Percentiles rank a stretch among this genome's conserved stretches.
Conservation (phyloP, 2,113 vertebrate genomes). For the Bubo bubo region DNA sequence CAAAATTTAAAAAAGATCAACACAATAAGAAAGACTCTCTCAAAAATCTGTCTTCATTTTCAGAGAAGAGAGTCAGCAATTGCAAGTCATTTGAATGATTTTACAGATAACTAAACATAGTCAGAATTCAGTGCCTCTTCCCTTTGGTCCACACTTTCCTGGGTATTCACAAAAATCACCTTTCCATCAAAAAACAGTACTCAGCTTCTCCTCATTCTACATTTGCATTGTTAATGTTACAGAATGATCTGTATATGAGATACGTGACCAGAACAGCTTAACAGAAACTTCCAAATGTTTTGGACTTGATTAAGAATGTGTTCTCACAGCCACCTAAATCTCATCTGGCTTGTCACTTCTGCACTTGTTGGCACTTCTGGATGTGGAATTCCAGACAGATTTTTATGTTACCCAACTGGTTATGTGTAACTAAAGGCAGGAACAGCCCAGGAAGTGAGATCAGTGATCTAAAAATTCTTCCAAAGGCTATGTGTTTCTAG, state of each 20-base stretch:
- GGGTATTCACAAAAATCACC: background rate
- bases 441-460: background rate
- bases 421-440: background rate
- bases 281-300: background rate
- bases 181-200: background rate
- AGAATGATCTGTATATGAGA: background rate
- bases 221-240: background rate
- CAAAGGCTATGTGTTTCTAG: background rate
- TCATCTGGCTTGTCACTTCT: background rate
- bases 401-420: background rate
- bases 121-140: background rate
- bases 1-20: background rate
- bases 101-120: background rate
- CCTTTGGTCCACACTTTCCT: background rate
- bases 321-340: background rate
- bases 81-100: background rate
- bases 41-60: background rate
- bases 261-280: background rate
- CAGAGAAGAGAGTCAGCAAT: background rate
- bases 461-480: background rate
- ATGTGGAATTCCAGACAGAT: background rate
- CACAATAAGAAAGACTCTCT: background rate
- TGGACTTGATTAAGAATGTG: background rate
- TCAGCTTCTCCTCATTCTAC: background rate
- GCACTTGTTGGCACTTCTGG: background rate